Conservation (phyloP, 2,113 vertebrate genomes). For the Ptyas mucosa region DNA sequence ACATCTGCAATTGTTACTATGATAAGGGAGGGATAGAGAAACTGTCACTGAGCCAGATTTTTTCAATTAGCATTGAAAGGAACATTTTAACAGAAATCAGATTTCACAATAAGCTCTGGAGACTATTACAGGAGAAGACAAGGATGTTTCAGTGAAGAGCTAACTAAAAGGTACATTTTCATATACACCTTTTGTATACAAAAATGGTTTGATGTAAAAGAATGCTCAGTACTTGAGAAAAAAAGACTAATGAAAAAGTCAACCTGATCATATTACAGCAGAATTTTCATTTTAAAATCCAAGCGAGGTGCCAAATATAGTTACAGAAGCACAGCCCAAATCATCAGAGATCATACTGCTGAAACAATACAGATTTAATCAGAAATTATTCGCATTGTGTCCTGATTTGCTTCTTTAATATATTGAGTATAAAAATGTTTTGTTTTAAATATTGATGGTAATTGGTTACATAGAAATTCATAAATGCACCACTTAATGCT, state of each 20-base stretch:
- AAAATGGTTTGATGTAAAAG: neutral
- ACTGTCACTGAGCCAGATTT: constrained; percentile 23
- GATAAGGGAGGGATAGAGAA: neutral
- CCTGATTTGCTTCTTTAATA: neutral
- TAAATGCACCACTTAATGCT: neutral
- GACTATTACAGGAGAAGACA: constrained; percentile 5
- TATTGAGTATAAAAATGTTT: neutral
- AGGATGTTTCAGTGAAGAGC: neutral
- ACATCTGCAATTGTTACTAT: neutral
- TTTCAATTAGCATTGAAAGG: constrained; percentile 36
- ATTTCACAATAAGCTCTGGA: constrained; percentile 11
- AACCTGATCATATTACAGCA: neutral
- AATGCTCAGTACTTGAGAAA: neutral
- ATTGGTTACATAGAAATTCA: neutral
- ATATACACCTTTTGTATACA: neutral
- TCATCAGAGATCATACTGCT: neutral
- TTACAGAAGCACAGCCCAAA: neutral
- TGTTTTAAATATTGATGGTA: neutral
- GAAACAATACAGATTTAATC: neutral
- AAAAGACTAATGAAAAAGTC: neutral
- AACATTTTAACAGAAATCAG: constrained; percentile 40
- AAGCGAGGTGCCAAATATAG: neutral
- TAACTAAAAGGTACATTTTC: neutral
- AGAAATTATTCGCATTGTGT: neutral
- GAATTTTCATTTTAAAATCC: neutral